Evolutionary conservation across 2,113 vertebrate species (phyloP), one percentile per base, ranked within the genome.

Genomic region (Poeciliopsis turrubarensis): DNA sequence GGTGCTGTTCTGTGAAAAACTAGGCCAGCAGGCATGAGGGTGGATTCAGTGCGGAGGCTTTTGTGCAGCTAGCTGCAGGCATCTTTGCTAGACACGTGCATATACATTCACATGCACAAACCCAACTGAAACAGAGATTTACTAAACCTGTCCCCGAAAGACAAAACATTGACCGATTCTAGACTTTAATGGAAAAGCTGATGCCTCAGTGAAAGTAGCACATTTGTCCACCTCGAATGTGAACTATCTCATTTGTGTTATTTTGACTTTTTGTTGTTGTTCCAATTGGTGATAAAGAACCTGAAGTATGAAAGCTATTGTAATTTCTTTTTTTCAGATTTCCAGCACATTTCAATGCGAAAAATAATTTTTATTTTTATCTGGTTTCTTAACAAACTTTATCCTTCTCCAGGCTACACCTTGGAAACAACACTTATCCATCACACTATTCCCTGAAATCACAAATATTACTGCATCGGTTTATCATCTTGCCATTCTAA

Each of bases 1-100:
- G 41, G 72, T 83, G 78, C 80, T 90, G 81, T 69, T 86, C 78
- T 82, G 44, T 69, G 72, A 63, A 70, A 90, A 93, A 90, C 73
- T 89, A 91, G 89, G 89, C 82, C 85, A 92, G 65, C 75, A 80
- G 84, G 72, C 78, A 31, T 71, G 70, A 72, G 67, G 70, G 60
- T 44, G 79, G 41, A 83, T 63, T 81, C 79, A 64, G 13, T 73
- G 79, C 76, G 74, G 77, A 73, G 79, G 78, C 80, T 78, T 68
- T 79, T 37, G 70, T 75, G 72, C 27, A 65, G 72, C 65, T 37
- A 82, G 70, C 75, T 79, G 78, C 64, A 34, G 73, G 72, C 72
- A 60, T 25, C 64, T 41, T 12, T 65, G 65, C 63, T 79, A 27
- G 75, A 69, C 76, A 82, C 60, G 17, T 75, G 60, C 17, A 63